Base-by-base conservation (phyloP, 1,140 invertebrate species). In the Epicauta chinensis region DNA sequence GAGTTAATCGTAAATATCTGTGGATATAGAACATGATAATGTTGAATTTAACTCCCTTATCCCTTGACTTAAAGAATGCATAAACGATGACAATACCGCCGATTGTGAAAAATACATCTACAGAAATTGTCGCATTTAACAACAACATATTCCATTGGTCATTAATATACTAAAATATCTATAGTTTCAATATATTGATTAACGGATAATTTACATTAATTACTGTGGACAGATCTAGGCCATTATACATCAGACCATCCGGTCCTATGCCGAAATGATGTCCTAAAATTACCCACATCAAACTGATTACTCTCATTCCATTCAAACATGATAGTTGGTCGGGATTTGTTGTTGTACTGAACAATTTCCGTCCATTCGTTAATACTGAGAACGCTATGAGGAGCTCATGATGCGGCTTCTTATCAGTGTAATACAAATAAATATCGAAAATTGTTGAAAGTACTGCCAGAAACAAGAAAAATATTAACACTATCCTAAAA, bases 31-130 rank as follows among this genome's bases (percentile, higher is more conserved):
- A 79, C 13, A 73, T 49, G 16, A 51, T 1, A 29, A 58, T 42
- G 56, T 71, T 68, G 36, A 73, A 66, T 30, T 53, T 64, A 15
- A 64, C 49, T 12, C 60, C 55, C 53, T 67, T 71, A 16, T 67
- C 59, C 17, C 73, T 63, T 39, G 73, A 66, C 48, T 75, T 76
- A 6, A 79, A 59, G 14, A 77, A 72, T 0, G 78, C 64, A 48
- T 83, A 82, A 0, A 75, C 69, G 1, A 79, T 63, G 0, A 86
- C 65, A 1, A 82, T 63, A 38, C 82, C 83, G 63, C 73, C 76
- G 29, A 81, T 59, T 2, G 76, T 56, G n/a, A 81, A 74, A 62
- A 82, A 81, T 3, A 77, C 77, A 54, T 79, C 77, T 30, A 82
- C 71, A 38, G 77, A 38, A 41, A 79, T 52, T 46, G 68, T 57